Percentiles rank a stretch among this genome's conserved stretches.
Conservation (phyloP, 2,797 vertebrate genomes). For the Enteromius anoplus region DNA sequence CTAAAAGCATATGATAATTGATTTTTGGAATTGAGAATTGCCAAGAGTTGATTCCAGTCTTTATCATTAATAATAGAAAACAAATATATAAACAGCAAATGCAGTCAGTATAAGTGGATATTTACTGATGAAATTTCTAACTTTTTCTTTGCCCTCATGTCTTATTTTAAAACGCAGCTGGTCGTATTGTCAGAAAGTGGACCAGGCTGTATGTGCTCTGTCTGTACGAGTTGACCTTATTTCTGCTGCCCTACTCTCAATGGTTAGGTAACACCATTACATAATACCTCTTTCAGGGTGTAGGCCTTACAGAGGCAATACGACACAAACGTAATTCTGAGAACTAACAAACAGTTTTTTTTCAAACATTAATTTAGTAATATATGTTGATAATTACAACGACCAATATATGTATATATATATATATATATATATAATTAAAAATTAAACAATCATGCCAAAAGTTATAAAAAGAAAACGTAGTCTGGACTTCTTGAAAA, state of each 20-base stretch:
- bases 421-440: background rate
- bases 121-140: background rate
- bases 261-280: constrained; percentile 76
- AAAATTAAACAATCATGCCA: background rate
- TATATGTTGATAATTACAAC: background rate
- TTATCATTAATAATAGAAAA: background rate
- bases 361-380: background rate
- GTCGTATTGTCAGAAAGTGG: constrained; percentile 1
- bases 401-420: background rate
- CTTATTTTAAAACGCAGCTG: background rate
- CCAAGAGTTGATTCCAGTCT: background rate
- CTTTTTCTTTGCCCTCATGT: background rate
- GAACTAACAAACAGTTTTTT: background rate
- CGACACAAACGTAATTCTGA: background rate
- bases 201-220: background rate
- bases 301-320: background rate
- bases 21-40: too few relatives aligned
- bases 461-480: background rate
- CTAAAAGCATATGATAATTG: background rate
- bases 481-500: background rate
- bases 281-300: constrained; percentile 68
- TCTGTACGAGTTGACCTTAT: constrained; percentile 68
- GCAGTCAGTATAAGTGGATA: background rate
- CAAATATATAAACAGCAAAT: background rate
- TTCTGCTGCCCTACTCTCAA: constrained; percentile 64